Evolutionary conservation across 2,888 invertebrate species (phyloP).

Genomic region (Agrotis segetum): DNA sequence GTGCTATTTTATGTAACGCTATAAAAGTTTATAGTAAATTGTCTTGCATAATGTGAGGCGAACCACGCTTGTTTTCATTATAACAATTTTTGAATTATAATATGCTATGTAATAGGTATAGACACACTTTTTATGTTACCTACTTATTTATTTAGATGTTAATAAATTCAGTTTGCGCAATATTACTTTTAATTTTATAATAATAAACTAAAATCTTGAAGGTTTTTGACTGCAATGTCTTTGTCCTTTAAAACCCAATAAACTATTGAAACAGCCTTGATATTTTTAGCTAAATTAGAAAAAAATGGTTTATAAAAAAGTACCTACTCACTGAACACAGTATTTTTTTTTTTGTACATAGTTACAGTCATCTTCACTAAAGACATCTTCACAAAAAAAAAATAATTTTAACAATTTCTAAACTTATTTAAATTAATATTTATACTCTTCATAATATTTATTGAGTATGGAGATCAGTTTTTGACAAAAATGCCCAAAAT

Average conservation of each 20-base stretch:
- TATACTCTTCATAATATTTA: too few relatives aligned
- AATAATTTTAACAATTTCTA: too few relatives aligned
- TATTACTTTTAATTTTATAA: not conserved
- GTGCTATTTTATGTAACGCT: slow-evolving; percentile 32
- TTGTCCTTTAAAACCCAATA: not conserved
- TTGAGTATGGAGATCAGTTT: too few relatives aligned
- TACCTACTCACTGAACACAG: not conserved
- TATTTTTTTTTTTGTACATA: too few relatives aligned
- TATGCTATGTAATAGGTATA: not conserved
- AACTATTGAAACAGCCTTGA: not conserved
- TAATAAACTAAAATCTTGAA: too few relatives aligned
- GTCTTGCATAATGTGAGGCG: slow-evolving; percentile 24
- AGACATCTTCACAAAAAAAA: too few relatives aligned
- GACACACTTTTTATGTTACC: not conserved
- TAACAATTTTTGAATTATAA: not conserved
- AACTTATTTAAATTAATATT: too few relatives aligned
- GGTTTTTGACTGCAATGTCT: not conserved
- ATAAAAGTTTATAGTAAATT: slow-evolving; percentile 22
- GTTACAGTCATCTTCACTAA: too few relatives aligned
- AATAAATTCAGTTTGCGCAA: not conserved
- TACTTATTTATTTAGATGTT: too few relatives aligned
- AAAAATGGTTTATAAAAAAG: not conserved
- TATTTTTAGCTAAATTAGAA: too few relatives aligned
- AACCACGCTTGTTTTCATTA: slow-evolving; percentile 9
- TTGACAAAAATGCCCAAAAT: too few relatives aligned